A percentile compares a stretch with the other conserved stretches of the same genome.
phyloP scores from a whole-genome alignment of 2,113 vertebrate genomes.

The Glaucomys volans region DNA sequence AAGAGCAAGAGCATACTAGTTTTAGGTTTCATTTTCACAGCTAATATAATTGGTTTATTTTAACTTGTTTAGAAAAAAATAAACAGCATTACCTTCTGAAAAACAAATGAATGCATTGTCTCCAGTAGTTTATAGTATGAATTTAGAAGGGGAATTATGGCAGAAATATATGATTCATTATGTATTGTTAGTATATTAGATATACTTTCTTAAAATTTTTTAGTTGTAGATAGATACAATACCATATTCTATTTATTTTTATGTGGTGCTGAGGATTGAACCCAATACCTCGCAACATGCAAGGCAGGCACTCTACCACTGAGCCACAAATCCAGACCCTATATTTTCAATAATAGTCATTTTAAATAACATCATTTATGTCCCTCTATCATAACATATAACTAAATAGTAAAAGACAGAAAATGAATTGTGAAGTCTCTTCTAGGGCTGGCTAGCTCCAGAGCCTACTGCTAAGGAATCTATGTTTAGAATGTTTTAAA shows the following conservation, averaged over 20 bases:
- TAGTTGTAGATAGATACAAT: too few species aligned
- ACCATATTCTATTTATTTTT: too few species aligned
- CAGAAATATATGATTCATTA: slow-evolving; percentile 7
- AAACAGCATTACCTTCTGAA: slow-evolving; percentile 46
- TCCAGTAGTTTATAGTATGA: slow-evolving; percentile 19
- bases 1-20: background rate
- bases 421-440: slow-evolving; percentile 16
- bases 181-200: background rate
- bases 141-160: slow-evolving; percentile 1
- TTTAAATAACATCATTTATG: background rate
- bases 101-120: background rate
- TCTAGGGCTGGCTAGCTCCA: background rate
- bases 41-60: slow-evolving; percentile 23
- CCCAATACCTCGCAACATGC: too few species aligned
- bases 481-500: background rate
- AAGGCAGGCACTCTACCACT: too few species aligned
- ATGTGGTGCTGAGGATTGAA: too few species aligned
- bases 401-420: background rate
- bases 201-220: background rate
- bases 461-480: background rate
- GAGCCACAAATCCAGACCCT: too few species aligned
- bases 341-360: background rate
- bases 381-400: background rate
- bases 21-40: slow-evolving; percentile 58
- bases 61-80: slow-evolving; percentile 37